phyloP scores from a whole-genome alignment of 2,888 invertebrate genomes.

The Cantharis lateralis region DNA sequence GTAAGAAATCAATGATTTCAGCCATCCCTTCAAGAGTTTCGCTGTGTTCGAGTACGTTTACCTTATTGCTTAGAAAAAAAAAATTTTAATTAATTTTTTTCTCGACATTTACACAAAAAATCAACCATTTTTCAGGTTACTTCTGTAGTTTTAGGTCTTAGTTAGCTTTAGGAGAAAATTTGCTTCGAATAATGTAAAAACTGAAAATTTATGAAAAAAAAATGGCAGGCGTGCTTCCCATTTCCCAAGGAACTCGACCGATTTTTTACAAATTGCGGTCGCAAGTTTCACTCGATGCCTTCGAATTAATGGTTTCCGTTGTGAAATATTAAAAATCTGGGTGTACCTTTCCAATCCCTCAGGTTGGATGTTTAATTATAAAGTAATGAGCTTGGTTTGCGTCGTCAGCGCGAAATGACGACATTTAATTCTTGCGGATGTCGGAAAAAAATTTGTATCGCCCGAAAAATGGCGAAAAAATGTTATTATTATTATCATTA shows the following conservation, averaged over 20 bases:
- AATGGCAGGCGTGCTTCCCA: background rate
- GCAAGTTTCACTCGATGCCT: no score
- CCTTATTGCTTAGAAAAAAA: slow-evolving; percentile 18
- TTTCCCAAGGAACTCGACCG: background rate
- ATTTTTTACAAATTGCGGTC: background rate
- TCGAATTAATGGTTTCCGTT: background rate
- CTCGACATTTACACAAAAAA: background rate
- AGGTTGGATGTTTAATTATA: background rate
- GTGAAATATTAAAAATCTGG: background rate
- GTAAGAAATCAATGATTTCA: slow-evolving; percentile 54
- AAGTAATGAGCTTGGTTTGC: background rate
- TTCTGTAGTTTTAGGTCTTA: no score
- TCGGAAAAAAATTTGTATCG: background rate
- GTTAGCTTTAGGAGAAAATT: background rate
- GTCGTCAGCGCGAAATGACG: background rate
- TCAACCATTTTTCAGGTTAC: background rate
- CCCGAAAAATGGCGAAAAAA: background rate
- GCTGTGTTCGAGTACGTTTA: slow-evolving; percentile 29
- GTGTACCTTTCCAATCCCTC: background rate
- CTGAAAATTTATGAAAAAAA: background rate
- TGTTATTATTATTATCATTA: slow-evolving; percentile 8
- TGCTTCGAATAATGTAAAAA: background rate
- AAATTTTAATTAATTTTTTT: slow-evolving; percentile 9
- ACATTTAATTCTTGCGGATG: background rate
- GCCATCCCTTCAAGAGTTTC: slow-evolving; percentile 30